phyloP scores from a whole-genome alignment of 2,888 invertebrate species.

The Eupithecia dodoneata region DNA sequence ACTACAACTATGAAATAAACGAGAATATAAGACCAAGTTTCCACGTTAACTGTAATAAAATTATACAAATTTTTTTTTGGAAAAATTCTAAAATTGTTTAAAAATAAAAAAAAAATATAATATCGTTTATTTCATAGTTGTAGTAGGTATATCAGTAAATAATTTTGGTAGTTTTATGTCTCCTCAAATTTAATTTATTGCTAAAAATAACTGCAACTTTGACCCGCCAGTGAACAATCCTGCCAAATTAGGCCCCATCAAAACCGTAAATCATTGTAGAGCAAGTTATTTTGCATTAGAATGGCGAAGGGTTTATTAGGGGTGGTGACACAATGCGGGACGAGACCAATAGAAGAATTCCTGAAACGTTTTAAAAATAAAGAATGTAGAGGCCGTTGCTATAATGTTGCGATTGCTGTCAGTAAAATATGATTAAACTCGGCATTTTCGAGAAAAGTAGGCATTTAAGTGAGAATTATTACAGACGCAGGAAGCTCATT shows the following conservation, averaged over 20 bases:
- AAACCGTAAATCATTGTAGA: constrained; percentile 54
- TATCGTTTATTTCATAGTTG: background rate
- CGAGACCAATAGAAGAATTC: background rate
- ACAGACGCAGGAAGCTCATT: background rate
- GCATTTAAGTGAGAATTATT: background rate
- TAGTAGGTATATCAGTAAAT: background rate
- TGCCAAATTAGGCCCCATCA: constrained; percentile 47
- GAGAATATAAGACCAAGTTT: background rate
- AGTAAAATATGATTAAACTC: background rate
- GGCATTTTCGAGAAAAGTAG: background rate
- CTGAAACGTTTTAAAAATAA: background rate
- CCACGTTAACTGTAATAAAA: background rate
- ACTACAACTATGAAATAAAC: background rate
- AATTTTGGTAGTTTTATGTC: background rate
- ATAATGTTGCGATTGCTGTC: background rate
- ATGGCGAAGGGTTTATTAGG: constrained; percentile 52
- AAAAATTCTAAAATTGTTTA: too few relatives aligned
- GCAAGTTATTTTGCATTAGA: constrained; percentile 75
- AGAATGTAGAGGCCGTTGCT: background rate
- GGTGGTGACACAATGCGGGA: constrained; percentile 30
- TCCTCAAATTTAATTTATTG: background rate
- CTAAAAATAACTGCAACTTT: background rate
- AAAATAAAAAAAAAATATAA: too few relatives aligned
- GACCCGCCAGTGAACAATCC: constrained; percentile 21
- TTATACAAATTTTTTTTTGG: too few relatives aligned